Evolutionary conservation across 92 coral and sea anemone species (phyloP).

Genomic region (Plumapathes pennacea): DNA sequence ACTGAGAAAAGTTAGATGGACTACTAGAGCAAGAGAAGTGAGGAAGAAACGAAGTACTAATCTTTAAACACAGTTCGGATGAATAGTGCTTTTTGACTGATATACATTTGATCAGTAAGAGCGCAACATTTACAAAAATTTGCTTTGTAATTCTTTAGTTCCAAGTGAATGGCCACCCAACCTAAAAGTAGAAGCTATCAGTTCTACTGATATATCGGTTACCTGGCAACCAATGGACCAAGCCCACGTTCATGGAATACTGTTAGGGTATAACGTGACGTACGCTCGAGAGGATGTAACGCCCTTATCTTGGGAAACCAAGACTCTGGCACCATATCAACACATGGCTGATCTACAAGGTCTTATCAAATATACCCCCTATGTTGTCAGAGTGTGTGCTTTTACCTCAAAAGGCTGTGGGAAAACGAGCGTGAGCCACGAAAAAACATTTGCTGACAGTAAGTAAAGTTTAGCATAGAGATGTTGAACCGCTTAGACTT

Average conservation of each 20-base stretch:
- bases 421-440: no score
- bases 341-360: neutral
- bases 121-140: no score
- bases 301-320: constrained; percentile 2
- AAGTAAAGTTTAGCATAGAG: no score
- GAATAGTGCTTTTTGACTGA: no score
- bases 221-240: constrained; percentile 21
- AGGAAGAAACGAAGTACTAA: no score
- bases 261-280: constrained; percentile 29
- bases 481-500: no score
- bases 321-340: neutral
- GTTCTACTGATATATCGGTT: constrained; percentile 15
- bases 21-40: no score
- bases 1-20: no score
- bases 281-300: constrained; percentile 5
- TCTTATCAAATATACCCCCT: neutral
- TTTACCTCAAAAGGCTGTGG: constrained; percentile 21
- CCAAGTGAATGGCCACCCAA: constrained; percentile 6
- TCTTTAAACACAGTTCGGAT: no score
- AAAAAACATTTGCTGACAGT: no score
- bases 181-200: neutral
- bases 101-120: no score
- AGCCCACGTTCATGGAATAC: constrained; percentile 30
- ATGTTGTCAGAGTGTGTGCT: constrained; percentile 12
- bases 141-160: neutral